These are phyloP conservation scores for Seira ritae DNA, from an alignment of 2,888 invertebrate species.

Conservation along the genomic window DNA sequence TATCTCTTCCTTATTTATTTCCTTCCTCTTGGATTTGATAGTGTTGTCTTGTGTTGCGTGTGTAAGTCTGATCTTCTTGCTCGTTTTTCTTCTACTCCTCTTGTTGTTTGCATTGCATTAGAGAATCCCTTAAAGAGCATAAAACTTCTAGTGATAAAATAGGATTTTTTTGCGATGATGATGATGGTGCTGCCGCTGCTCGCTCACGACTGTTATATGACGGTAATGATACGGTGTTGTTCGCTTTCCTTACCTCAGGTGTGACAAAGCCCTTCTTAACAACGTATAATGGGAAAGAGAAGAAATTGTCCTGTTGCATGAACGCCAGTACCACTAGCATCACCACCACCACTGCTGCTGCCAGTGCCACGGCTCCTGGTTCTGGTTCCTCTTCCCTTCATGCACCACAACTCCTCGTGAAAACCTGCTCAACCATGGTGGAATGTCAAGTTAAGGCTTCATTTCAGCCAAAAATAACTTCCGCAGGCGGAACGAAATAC, in stretches of 20 bases:
- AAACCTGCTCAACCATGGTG: conserved; percentile 45
- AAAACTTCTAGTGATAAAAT: background rate
- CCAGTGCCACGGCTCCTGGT: no score
- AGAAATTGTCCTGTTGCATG: conserved; percentile 42
- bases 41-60: background rate
- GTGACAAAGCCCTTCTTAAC: conserved; percentile 21
- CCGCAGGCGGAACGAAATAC: background rate
- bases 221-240: conserved; percentile 12
- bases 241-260: conserved; percentile 25
- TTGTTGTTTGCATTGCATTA: conserved; percentile 2
- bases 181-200: no score
- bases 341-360: no score
- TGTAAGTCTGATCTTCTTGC: background rate
- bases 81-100: no score
- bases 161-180: background rate
- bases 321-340: background rate
- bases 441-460: conserved; percentile 55
- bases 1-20: background rate
- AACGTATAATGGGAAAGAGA: conserved; percentile 20
- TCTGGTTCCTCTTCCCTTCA: conserved; percentile 7
- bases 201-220: no score
- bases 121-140: background rate
- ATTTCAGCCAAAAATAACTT: conserved; percentile 44
- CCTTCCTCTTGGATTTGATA: background rate
- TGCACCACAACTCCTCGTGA: conserved; percentile 30